Evolutionary conservation across 2,888 invertebrate genomes (phyloP), one percentile per base, ranked within the genome.

Genomic region (Apantesis nais): DNA sequence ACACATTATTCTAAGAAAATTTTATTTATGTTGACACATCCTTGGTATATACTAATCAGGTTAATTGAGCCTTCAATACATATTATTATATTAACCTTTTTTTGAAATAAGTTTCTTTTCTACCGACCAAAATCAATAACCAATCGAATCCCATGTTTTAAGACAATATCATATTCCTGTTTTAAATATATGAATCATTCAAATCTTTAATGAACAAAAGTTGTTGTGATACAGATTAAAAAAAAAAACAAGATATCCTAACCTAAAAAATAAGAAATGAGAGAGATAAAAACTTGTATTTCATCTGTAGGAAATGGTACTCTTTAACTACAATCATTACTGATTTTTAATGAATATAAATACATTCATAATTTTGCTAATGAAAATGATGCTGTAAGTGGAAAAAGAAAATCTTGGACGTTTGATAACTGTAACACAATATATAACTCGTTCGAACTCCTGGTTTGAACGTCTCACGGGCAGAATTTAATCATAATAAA

Each of bases 11-110:
- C 77, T 84, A 81, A 74, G 79, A 77, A 80, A 79, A 81, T 78
- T 81, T 70, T 41, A 62, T 74, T 76, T 77, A 77, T 61, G 81
- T 84, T 84, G 85, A 84, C 83, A 84, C 83, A 81, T 83, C 73
- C 74, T 83, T 79, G 72, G 72, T 79, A 73, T 77, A 77, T 73
- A 64, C 78, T 83, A 84, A 76, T 82, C 82, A 82, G 78, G 78
- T 76, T 75, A 77, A 81, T 78, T 79, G 83, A 83, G 83, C 83
- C 76, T 76, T 81, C 78, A 79, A 62, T 65, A 44, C 72, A 69
- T 62, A 67, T 34, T 63, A 63, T 48, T 67, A 73, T 69, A 75
- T 73, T 68, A 77, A 73, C 77, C 74, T 74, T 73, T 76, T n/a
- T 77, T 66, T 74, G 70, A 64, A 22, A 39, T 64, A 64, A 63